Evolutionary conservation across 2,797 vertebrate genomes (phyloP).

Genomic region (Sebastes elongatus): DNA sequence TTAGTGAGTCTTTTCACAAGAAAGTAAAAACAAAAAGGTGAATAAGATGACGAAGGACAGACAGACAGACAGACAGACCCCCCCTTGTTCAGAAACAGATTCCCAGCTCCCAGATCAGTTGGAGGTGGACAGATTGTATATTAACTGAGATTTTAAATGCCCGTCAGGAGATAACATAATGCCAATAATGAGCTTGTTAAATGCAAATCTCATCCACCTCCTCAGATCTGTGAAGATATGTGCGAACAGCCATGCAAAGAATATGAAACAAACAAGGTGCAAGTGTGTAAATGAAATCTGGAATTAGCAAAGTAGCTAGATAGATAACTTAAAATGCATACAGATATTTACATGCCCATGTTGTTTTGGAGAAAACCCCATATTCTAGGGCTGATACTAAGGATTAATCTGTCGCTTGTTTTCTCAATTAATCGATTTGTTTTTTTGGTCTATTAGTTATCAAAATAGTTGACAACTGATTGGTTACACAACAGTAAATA

Average conservation of each 20-base stretch:
- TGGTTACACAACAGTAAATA: not conserved
- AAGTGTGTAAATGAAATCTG: not conserved
- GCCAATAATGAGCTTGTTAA: not conserved
- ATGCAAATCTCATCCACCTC: not conserved
- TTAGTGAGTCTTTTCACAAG: conserved; percentile 55
- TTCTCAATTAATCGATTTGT: too few relatives aligned
- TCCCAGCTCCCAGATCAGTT: conserved; percentile 4
- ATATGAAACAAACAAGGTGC: not conserved
- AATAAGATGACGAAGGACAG: not conserved
- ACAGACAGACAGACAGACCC: not conserved
- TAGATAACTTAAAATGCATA: not conserved
- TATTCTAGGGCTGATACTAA: too few relatives aligned
- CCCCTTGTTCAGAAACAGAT: not conserved
- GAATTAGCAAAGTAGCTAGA: not conserved
- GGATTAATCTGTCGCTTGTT: too few relatives aligned
- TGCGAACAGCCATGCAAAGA: not conserved
- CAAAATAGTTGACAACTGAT: too few relatives aligned
- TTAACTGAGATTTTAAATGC: not conserved
- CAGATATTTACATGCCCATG: not conserved
- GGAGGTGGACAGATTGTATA: not conserved
- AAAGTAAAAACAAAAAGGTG: conserved; percentile 13
- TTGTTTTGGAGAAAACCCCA: not conserved
- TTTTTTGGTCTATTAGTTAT: too few relatives aligned
- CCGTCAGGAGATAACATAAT: not conserved
- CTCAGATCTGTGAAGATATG: conserved; percentile 13